phyloP scores from a whole-genome alignment of 2,797 vertebrate species.

The Dallia pectoralis region DNA sequence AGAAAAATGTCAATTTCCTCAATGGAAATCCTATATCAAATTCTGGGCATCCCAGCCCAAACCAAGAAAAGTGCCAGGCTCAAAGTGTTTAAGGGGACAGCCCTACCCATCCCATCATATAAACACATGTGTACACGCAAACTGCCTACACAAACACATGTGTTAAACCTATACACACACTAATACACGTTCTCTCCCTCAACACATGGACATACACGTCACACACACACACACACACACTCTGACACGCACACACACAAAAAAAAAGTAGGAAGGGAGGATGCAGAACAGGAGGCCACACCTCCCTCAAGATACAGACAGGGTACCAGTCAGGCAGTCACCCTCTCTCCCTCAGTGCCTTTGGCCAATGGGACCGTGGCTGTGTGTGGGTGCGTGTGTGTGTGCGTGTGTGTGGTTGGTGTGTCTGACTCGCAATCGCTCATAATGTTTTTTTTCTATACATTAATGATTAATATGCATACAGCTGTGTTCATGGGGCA shows the following conservation, averaged over 20 bases:
- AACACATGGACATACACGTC: too few species aligned
- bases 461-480: too few species aligned
- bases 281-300: not conserved
- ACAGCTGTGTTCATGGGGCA: too few species aligned
- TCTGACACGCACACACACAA: slow-evolving; percentile 11
- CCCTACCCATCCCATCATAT: not conserved
- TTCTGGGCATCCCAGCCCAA: slow-evolving; percentile 16
- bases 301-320: slow-evolving; percentile 24
- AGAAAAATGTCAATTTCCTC: not conserved
- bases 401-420: slow-evolving; percentile 36
- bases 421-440: too few species aligned
- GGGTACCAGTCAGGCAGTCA: slow-evolving; percentile 9
- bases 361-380: not conserved
- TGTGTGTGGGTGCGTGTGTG: not conserved
- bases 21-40: too few species aligned
- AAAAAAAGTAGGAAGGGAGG: not conserved
- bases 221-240: slow-evolving; percentile 19
- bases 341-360: slow-evolving; percentile 4
- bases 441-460: too few species aligned
- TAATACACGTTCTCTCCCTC: not conserved
- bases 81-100: not conserved
- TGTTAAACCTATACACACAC: slow-evolving; percentile 3
- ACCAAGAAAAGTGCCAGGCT: not conserved
- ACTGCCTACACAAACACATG: slow-evolving; percentile 5
- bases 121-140: slow-evolving; percentile 24